Evolutionary conservation across 2,797 vertebrate species (phyloP), one percentile per base, ranked within the genome.

Genomic region (Mus spretus): DNA sequence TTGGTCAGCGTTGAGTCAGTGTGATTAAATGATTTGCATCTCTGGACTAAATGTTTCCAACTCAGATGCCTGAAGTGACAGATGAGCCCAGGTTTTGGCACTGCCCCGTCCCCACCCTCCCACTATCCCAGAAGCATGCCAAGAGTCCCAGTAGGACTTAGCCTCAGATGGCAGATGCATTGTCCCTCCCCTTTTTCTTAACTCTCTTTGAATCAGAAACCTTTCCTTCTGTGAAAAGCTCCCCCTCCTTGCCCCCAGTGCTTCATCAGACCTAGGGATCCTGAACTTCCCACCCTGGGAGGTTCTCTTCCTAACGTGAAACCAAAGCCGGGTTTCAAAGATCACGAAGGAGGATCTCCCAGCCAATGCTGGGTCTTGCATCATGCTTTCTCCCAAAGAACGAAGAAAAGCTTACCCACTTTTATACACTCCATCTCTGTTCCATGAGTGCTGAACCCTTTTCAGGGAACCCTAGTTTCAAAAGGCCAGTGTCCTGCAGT

Each of bases 11-110:
- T 65, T 81, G 93, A 97, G 93, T 97, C 78, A 93, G 89, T 75
- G 47, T 92, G 94, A 95, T 96, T 84, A 96, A 97, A 95, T 93
- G 96, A 97, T 97, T 95, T 97, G 95, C 96, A 97, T 97, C 93
- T 96, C 94, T 87, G 80, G 50, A 74, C 95, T 96, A 96, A 97
- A 87, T 92, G 90, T 97, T 94, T 93, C 92, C 90, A 95, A 47
- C 83, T 91, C 55, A n/a, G 86, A 95, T 89, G 63, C 75, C 75
- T 12, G 22, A 59, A 84, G 82, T 95, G 92, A 96, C 96, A 57
- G 92, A 97, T 93, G 89, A 97, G 94, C 90, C 82, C 34, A 34
- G 0, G 26, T 15, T 92, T 93, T 81, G 96, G 81, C 87, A 78
- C 91, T 83, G 26, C 67, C n/a, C n/a, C n/a, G 15, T 10, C 61